Evolutionary conservation across 2,113 vertebrate species (phyloP).

Genomic region (Rousettus leschenaultii): DNA sequence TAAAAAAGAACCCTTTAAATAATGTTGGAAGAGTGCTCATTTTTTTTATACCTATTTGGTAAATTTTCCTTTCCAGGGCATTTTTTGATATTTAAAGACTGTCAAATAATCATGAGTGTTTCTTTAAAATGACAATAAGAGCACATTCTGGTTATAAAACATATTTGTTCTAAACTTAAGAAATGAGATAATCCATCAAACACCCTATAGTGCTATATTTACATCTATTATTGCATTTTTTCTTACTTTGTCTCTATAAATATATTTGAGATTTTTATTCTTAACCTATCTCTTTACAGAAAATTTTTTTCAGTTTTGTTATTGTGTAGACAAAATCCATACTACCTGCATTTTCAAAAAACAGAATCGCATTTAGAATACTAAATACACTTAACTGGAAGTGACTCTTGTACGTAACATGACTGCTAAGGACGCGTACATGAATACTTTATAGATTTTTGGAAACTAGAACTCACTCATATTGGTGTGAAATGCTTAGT

Average conservation of each 20-base stretch:
- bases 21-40: not conserved
- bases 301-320: not conserved
- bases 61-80: not conserved
- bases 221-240: constrained; percentile 43
- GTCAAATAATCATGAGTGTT: not conserved
- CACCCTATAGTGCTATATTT: not conserved
- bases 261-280: constrained; percentile 61
- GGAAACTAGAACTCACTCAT: constrained; percentile 60
- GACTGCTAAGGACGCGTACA: not conserved
- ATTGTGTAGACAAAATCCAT: constrained; percentile 50
- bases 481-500: constrained; percentile 67
- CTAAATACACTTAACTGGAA: not conserved
- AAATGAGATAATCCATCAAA: not conserved
- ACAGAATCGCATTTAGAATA: constrained; percentile 37
- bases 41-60: not conserved
- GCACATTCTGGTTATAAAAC: not conserved
- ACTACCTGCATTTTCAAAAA: constrained; percentile 61
- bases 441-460: not conserved
- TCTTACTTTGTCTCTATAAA: constrained; percentile 32
- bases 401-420: not conserved
- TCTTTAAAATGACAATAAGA: not conserved
- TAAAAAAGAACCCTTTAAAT: not conserved
- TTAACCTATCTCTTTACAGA: constrained; percentile 64
- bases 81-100: not conserved
- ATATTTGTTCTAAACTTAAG: not conserved